Evolutionary conservation across 2,113 vertebrate genomes (phyloP).

Genomic region (Caloenas nicobarica): DNA sequence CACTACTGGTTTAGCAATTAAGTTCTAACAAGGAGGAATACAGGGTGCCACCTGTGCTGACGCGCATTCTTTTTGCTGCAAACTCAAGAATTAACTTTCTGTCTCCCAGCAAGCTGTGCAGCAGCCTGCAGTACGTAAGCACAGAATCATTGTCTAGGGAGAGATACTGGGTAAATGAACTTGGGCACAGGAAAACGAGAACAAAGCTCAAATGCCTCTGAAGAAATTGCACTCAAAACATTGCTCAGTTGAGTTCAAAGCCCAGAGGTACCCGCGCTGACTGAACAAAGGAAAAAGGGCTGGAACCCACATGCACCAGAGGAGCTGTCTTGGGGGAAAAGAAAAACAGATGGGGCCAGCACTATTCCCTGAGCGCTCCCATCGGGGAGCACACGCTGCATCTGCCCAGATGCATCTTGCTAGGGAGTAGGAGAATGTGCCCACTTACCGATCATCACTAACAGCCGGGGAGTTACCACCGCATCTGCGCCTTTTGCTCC

Average conservation of each 20-base stretch:
- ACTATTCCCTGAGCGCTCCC: not conserved
- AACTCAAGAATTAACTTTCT: not conserved
- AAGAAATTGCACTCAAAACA: not conserved
- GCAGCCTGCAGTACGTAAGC: not conserved
- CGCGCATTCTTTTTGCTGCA: not conserved
- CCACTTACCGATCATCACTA: fast-evolving
- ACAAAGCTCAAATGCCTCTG: not conserved
- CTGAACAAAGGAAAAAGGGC: not conserved
- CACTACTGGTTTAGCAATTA: not conserved
- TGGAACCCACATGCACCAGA: not conserved
- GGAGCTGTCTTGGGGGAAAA: not conserved
- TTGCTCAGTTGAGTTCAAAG: not conserved
- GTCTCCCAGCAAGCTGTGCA: not conserved
- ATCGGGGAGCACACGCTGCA: not conserved
- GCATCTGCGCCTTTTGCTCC: not conserved
- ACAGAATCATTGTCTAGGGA: not conserved
- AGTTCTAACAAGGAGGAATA: not conserved
- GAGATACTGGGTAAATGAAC: not conserved
- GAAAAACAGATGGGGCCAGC: not conserved
- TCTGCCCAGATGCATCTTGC: not conserved
- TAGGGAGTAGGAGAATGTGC: fast-evolving
- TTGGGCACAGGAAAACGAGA: not conserved
- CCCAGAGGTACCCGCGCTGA: not conserved
- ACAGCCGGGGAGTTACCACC: not conserved
- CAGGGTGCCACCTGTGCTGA: not conserved